Percentiles rank a stretch among this genome's conserved stretches.
phyloP scores from a whole-genome alignment of 2,113 vertebrate species.

The Pardalotus punctatus region DNA sequence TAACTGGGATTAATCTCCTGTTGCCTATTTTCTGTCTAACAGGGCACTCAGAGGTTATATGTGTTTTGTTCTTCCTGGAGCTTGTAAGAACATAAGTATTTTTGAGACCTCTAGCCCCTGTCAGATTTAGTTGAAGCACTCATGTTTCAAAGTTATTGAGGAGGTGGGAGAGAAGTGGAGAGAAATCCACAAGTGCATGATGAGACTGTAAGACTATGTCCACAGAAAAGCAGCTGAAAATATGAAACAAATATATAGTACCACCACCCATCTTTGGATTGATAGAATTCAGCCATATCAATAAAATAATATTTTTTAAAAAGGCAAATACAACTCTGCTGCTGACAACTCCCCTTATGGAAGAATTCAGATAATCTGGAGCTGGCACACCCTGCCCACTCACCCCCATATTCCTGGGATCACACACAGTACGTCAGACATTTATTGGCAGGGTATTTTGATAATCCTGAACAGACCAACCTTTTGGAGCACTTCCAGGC shows the following conservation, averaged over 20 bases:
- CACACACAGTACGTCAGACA: neutral
- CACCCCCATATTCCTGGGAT: neutral
- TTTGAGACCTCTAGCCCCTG: neutral
- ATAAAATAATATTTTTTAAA: neutral
- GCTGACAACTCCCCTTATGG: neutral
- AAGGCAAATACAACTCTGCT: neutral
- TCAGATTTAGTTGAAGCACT: neutral
- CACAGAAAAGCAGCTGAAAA: neutral
- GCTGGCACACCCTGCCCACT: neutral
- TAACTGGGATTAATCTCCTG: neutral
- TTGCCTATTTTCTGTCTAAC: neutral
- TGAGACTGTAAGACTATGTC: neutral
- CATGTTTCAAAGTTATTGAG: neutral
- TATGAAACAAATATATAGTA: neutral
- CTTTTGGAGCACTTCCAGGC: neutral
- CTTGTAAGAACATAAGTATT: neutral
- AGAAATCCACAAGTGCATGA: neutral
- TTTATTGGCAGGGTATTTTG: neutral
- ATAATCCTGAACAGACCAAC: conserved; percentile 4
- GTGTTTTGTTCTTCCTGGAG: neutral
- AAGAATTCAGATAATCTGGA: neutral
- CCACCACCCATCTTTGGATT: neutral
- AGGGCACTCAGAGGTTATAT: neutral
- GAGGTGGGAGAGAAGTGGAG: neutral
- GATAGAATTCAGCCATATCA: neutral